Percentiles rank a stretch among this genome's conserved stretches.
These are phyloP conservation scores for Strigamia crassipes DNA, from an alignment of 2,888 invertebrate species.

Conservation along the genomic window DNA sequence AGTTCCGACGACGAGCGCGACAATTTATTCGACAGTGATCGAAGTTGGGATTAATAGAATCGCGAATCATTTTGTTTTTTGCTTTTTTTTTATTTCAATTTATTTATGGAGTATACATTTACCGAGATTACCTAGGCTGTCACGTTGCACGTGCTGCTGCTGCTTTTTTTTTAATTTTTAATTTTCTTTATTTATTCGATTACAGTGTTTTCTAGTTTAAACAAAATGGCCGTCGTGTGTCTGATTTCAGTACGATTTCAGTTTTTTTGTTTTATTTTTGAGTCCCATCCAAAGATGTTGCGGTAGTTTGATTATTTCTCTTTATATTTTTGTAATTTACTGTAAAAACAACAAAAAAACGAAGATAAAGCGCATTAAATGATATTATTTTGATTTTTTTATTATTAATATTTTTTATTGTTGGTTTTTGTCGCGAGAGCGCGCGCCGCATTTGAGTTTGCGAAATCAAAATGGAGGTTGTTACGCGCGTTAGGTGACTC, in stretches of 20 bases:
- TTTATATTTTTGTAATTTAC: slow-evolving; percentile 38
- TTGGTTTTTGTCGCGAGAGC: neutral
- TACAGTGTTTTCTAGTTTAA: neutral
- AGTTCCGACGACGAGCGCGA: slow-evolving; percentile 50
- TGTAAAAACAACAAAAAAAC: neutral
- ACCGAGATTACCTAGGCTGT: neutral
- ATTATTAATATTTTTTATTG: neutral
- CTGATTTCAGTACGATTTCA: neutral
- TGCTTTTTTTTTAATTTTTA: neutral
- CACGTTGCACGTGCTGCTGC: neutral
- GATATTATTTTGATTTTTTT: neutral
- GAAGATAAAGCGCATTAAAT: neutral
- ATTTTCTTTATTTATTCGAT: neutral
- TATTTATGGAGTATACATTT: slow-evolving; percentile 28
- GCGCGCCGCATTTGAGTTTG: neutral
- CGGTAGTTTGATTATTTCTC: slow-evolving; percentile 1
- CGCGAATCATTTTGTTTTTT: neutral
- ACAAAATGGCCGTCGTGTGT: neutral
- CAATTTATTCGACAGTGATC: slow-evolving; percentile 56
- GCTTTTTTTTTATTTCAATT: neutral
- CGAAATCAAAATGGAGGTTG: neutral
- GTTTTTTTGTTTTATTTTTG: neutral
- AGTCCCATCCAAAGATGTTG: slow-evolving; percentile 24
- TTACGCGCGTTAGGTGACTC: neutral
- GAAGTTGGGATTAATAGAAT: slow-evolving; percentile 54